Evolutionary conservation across 2,113 vertebrate species (phyloP).

Genomic region (Saguinus midas): DNA sequence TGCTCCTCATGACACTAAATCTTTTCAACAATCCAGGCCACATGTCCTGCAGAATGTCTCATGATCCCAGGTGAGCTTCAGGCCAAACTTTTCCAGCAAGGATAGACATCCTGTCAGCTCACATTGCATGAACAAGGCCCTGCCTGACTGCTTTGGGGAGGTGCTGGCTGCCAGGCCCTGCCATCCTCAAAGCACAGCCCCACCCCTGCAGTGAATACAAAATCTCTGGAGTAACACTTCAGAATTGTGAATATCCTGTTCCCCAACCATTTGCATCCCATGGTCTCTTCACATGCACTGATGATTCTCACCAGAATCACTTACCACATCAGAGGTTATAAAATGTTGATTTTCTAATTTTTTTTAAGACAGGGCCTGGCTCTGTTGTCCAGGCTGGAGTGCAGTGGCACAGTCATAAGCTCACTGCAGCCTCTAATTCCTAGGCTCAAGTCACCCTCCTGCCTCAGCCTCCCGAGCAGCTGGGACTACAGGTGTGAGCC

Average conservation of each 20-base stretch:
- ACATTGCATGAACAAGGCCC: background rate
- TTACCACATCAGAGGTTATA: background rate
- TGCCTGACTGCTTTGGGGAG: background rate
- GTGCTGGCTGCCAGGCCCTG: rapidly evolving
- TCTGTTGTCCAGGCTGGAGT: too few species aligned
- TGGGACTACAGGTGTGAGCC: too few species aligned
- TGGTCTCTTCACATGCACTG: background rate
- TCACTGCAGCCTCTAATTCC: too few species aligned
- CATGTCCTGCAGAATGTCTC: background rate
- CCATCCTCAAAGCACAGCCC: background rate
- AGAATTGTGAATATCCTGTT: background rate
- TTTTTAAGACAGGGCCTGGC: too few species aligned
- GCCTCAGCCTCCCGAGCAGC: too few species aligned
- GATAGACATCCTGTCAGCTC: too few species aligned
- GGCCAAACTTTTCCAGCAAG: background rate
- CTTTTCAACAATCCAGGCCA: background rate
- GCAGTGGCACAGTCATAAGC: too few species aligned
- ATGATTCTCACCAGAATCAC: too few species aligned
- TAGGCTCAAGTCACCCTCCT: too few species aligned
- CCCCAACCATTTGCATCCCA: background rate
- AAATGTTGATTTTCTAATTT: background rate
- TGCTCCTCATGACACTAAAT: background rate
- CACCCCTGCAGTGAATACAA: background rate
- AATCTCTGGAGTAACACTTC: background rate
- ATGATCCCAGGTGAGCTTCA: rapidly evolving